Base-by-base conservation (phyloP, 2,888 invertebrate genomes). In the Leptopilina drosophilae region DNA sequence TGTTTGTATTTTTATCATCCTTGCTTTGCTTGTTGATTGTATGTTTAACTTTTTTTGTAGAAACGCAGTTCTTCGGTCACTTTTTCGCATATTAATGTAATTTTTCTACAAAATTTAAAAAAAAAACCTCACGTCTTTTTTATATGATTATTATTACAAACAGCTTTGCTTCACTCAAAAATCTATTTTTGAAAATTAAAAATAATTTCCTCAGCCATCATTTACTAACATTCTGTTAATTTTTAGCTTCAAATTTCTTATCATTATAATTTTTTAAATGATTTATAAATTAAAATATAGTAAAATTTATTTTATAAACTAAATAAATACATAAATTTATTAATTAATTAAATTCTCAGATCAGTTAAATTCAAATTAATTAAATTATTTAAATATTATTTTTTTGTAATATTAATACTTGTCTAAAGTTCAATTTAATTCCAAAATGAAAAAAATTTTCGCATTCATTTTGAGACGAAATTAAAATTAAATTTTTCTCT, bases 21-120 rank as follows among this genome's bases (percentile, higher is more conserved):
- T 73, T 26, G 56, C 56, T 73, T 40, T 53, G 73, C 73, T 73
- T 73, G 33, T 56, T 73, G n/a, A 53, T 56, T 56, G 53, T 69
- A 53, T 73, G n/a, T 73, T 73, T 40, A 26, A 56, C 14, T 53
- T 73, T 67, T 65, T 26, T 73, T 73, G 33, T 73, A 73, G 56
- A n/a, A 5, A 53, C n/a, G 20, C 9, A 33, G 9, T 49, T 73
- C 53, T 53, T 49, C 53, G 26, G 1, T 56, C 33, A 33, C 53
- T 33, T 33, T 42, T 73, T 33, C 53, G 53, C 46, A 11, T 26
- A 49, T 20, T 26, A 5, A 40, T n/a, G 9, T n/a, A 66, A 40
- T 7, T 8, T 33, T 26, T 73, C 33, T 33, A 33, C 5, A 33
- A 15, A 26, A 49, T 8, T 9, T 49, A 12, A 49, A 49, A 49